phyloP scores from a whole-genome alignment of 2,113 vertebrate genomes.

The Myodes glareolus region DNA sequence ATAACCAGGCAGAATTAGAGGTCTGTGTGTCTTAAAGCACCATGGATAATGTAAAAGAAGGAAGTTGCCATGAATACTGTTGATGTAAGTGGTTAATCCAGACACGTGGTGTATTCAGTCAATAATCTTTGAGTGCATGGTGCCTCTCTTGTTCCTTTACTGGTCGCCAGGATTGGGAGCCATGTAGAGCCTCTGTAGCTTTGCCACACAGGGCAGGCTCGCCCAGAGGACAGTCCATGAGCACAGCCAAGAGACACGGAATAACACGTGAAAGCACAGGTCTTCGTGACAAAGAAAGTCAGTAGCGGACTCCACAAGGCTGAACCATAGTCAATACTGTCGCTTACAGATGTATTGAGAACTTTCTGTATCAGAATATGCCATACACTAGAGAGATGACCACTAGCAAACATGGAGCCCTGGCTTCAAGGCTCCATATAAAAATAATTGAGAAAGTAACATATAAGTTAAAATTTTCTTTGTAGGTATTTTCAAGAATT shows the following conservation, averaged over 20 bases:
- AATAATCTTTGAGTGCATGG: not conserved
- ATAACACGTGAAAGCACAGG: not conserved
- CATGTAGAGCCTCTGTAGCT: not conserved
- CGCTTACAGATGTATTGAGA: not conserved
- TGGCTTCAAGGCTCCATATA: not conserved
- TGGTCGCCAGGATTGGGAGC: not conserved
- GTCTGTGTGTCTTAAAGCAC: not conserved
- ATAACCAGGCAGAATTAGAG: not conserved
- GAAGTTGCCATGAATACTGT: not conserved
- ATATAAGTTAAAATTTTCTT: not conserved
- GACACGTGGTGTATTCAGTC: not conserved
- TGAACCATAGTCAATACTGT: not conserved
- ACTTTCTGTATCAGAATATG: not conserved
- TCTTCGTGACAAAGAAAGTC: not conserved
- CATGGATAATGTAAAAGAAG: not conserved
- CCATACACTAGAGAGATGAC: no score
- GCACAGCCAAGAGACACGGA: not conserved
- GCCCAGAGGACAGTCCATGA: not conserved
- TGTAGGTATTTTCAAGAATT: not conserved
- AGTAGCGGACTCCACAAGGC: not conserved
- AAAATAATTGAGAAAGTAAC: not conserved
- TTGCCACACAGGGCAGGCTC: not conserved
- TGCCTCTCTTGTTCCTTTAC: not conserved
- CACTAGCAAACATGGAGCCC: rapidly evolving
- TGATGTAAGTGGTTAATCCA: not conserved